Base-by-base conservation (phyloP, 2,797 vertebrate species). In the Gorsachius magnificus region DNA sequence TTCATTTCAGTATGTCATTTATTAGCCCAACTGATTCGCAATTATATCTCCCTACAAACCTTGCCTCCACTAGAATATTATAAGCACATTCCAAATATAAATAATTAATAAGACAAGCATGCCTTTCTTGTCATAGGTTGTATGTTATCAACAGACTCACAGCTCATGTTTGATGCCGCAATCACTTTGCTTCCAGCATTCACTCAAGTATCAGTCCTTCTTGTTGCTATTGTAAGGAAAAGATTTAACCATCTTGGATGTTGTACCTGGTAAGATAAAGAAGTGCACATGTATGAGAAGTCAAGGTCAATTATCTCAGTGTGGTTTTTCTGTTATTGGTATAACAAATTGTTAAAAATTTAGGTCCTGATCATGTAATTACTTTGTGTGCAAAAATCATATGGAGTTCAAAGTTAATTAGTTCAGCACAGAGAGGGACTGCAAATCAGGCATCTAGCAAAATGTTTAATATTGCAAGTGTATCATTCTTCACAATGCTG, bases 401-500 rank as follows among this genome's bases (percentile, higher is more conserved):
- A 57, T 3, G 12, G 81, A 92, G 58, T 96, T 90, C 90, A 89
- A 90, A 96, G 70, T 66, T 50, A 94, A 91, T 94, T 96, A 92
- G 57, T 83, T 93, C 85, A 89, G 69, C 50, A n/a, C 82, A 83
- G 57, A 80, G 71, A 68, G 15, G 31, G 74, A 85, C n/a, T 87
- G 65, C 15, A 89, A 95, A 96, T 85, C 85, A 93, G 31, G 29
- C 75, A 93, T 87, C 69, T 58, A 89, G 65, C 28, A 82, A 89
- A 91, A 64, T 77, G 66, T 89, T 97, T 89, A 92, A 90, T 96
- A 89, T 94, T 96, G 93, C 90, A 95, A 96, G 71, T 93, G 65
- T 76, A 80, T 89, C 78, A 63, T 89, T 93, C 94, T 94, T 94
- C 85, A 79, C 85, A 91, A 66, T 66, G 57, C 48, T 90, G 48